Evolutionary conservation across 2,888 invertebrate genomes (phyloP), one percentile per base, ranked within the genome.

Genomic region (Archips xylosteana): DNA sequence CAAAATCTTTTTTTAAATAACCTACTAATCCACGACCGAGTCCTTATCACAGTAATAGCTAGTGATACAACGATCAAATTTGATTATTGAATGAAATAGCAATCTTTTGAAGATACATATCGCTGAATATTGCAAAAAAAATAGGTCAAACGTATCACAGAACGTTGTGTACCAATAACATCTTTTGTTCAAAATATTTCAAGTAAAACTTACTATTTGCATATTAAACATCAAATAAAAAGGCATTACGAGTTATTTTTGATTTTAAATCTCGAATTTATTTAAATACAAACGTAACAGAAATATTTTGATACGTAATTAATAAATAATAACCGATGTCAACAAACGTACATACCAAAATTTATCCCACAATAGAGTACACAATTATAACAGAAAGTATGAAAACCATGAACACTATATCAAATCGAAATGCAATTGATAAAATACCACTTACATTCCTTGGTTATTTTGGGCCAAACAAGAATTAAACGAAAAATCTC

Each of bases 401-500:
- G 79, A 79, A 0, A 42, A 23, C 23, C 34, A 81, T 78, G 79
- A 79, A 0, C 36, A 69, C 36, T 2, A 32, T 65, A 63, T 13
- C 10, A 61, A 42, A 23, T 57, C 4, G 23, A 12, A 4, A 32
- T 3, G 23, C 12, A 12, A 57, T 32, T 32, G 32, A 57, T 57
- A 12, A 32, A 57, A 12, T 8, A 57, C 23, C 76, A 95, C 95
- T 95, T 85, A 96, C 96, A 96, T 95, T 87, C 95, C 95, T 81
- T 95, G 92, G 81, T 92, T 95, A 82, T 94, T 95, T 88, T 95
- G 95, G 60, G 95, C 94, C 79, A 96, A 90, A 82, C 95, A 95
- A 83, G 95, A 95, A 91, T 96, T 96, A 86, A 96, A 95, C 77
- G 95, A 96, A 87, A 96, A 96, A 92, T 96, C 96, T 77, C 96